Conservation (phyloP, 2,797 vertebrate genomes). For the Otus scops region DNA sequence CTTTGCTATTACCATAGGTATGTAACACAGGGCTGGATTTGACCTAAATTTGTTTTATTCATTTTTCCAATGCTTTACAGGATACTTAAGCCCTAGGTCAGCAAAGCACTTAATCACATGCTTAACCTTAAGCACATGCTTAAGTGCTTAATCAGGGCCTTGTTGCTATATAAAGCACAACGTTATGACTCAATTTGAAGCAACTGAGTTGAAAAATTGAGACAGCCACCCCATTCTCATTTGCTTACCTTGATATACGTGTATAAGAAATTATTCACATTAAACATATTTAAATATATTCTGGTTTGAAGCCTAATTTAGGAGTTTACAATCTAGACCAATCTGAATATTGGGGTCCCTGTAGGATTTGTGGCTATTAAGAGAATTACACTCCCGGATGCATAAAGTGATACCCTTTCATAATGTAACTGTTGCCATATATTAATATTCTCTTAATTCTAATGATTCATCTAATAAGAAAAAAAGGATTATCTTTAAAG, state of each 20-base stretch:
- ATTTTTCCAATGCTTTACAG: slow-evolving; percentile 57
- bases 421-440: not conserved
- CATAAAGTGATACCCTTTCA: not conserved
- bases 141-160: slow-evolving; percentile 63
- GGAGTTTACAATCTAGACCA: not conserved
- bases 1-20: slow-evolving; percentile 26
- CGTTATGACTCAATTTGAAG: slow-evolving; percentile 29
- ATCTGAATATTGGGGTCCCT: not conserved
- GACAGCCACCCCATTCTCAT: not conserved
- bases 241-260: not conserved
- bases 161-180: slow-evolving; percentile 51
- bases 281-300: not conserved
- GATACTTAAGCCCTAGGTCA: slow-evolving; percentile 62
- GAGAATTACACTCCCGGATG: not conserved
- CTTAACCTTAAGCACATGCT: slow-evolving; percentile 68
- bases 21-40: slow-evolving; percentile 5
- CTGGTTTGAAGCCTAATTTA: not conserved
- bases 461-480: not conserved
- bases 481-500: not conserved
- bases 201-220: not conserved
- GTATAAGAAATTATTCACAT: not conserved
- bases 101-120: slow-evolving; percentile 63
- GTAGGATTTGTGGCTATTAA: not conserved
- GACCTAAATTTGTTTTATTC: slow-evolving; percentile 69
- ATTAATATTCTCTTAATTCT: not conserved